These are phyloP conservation scores for Falco rusticolus DNA, from an alignment of 2,797 vertebrate species.

Conservation along the genomic window DNA sequence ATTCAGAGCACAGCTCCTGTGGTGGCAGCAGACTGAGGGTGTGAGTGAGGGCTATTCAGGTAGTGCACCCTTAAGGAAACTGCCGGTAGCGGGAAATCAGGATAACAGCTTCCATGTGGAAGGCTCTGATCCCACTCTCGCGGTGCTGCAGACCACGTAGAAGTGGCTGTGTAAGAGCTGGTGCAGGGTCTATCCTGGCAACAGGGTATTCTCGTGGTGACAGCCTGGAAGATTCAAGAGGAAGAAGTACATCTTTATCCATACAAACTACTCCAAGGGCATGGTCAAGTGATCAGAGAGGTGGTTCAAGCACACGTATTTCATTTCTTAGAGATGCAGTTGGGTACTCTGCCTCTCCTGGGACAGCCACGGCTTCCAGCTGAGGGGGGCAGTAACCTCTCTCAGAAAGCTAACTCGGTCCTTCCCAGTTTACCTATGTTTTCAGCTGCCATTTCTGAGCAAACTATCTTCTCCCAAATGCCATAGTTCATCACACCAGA, in stretches of 20 bases:
- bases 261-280: not conserved
- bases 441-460: not conserved
- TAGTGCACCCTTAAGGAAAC: not conserved
- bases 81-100: not conserved
- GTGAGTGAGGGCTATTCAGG: not conserved
- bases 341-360: not conserved
- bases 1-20: not conserved
- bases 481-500: not conserved
- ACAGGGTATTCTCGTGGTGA: accelerated
- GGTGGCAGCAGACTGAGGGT: not conserved
- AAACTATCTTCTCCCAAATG: not conserved
- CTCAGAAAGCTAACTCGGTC: not conserved
- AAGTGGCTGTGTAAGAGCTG: accelerated
- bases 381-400: not conserved
- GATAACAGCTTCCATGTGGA: not conserved
- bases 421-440: not conserved
- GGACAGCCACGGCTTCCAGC: accelerated
- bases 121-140: not conserved
- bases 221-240: not conserved
- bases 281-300: not conserved
- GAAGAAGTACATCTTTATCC: not conserved
- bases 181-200: not conserved
- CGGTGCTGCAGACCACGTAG: not conserved
- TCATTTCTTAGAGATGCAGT: not conserved
- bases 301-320: not conserved